phyloP scores from a whole-genome alignment of 2,113 vertebrate species.

The Eclectus roratus region DNA sequence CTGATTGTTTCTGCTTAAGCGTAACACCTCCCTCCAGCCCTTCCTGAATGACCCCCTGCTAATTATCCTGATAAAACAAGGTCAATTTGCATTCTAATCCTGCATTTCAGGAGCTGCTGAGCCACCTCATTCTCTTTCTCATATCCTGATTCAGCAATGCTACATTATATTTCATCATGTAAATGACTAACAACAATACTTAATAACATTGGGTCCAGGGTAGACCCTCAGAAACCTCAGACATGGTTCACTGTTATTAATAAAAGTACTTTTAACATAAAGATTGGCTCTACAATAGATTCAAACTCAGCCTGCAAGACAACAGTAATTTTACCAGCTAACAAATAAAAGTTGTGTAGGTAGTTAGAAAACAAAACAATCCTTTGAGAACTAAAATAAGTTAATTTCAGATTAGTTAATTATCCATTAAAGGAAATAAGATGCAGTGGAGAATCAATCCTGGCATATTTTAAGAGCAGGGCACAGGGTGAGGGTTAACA shows the following conservation, averaged over 20 bases:
- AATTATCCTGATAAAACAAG: not conserved
- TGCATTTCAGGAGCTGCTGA: not conserved
- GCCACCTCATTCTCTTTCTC: not conserved
- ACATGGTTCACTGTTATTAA: not conserved
- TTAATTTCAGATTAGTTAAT: not conserved
- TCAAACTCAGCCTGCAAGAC: not conserved
- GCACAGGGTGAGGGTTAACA: not conserved
- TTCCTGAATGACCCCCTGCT: not conserved
- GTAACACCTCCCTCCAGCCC: not conserved
- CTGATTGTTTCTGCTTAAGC: not conserved
- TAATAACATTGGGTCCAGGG: not conserved
- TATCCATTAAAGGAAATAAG: not conserved
- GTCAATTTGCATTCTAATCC: not conserved
- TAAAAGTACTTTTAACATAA: not conserved
- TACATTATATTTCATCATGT: not conserved
- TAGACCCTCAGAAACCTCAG: not conserved
- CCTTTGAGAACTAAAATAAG: not conserved
- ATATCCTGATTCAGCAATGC: not conserved
- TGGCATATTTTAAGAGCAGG: not conserved
- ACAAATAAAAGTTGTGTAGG: not conserved
- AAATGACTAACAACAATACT: not conserved
- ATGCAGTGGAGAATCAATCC: not conserved
- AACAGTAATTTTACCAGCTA: not conserved
- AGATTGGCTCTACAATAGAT: not conserved
- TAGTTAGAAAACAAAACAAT: not conserved